Conservation (phyloP, 2,888 invertebrate species). For the Parnassius glacialis region DNA sequence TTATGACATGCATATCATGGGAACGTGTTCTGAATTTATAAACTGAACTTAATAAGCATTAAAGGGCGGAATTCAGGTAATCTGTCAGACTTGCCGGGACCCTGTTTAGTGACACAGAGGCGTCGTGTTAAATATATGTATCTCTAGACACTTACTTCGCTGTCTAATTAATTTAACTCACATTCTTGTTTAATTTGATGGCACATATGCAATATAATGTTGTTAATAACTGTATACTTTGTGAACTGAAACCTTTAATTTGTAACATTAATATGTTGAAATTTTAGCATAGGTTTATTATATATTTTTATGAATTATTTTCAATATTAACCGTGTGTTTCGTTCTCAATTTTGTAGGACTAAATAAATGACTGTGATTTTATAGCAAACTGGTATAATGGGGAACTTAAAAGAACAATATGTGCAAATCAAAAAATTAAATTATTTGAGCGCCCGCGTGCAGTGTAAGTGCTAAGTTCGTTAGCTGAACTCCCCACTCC, state of each 20-base stretch:
- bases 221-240: constrained; percentile 15
- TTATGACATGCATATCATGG: constrained; percentile 32
- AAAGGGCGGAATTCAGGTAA: constrained; percentile 49
- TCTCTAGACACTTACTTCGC: constrained; percentile 35
- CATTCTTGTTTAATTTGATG: constrained; percentile 32
- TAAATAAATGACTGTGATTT: too few species aligned
- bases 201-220: constrained; percentile 22
- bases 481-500: too few species aligned
- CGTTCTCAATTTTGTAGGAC: too few species aligned
- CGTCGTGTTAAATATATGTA: constrained; percentile 38
- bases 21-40: constrained; percentile 45
- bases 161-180: constrained; percentile 41
- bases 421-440: too few species aligned
- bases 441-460: too few species aligned
- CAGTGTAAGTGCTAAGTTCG: too few species aligned
- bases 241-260: constrained; percentile 12
- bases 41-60: constrained; percentile 52
- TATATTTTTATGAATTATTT: too few species aligned
- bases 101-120: constrained; percentile 37
- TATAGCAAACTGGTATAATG: too few species aligned
- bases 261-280: too few species aligned
- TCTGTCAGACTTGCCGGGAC: constrained; percentile 44
- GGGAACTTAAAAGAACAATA: too few species aligned
- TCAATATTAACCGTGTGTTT: too few species aligned
- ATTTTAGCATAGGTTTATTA: too few species aligned